Evolutionary conservation across 2,888 invertebrate species (phyloP), one percentile per base, ranked within the genome.

Genomic region (Junonia oenone): DNA sequence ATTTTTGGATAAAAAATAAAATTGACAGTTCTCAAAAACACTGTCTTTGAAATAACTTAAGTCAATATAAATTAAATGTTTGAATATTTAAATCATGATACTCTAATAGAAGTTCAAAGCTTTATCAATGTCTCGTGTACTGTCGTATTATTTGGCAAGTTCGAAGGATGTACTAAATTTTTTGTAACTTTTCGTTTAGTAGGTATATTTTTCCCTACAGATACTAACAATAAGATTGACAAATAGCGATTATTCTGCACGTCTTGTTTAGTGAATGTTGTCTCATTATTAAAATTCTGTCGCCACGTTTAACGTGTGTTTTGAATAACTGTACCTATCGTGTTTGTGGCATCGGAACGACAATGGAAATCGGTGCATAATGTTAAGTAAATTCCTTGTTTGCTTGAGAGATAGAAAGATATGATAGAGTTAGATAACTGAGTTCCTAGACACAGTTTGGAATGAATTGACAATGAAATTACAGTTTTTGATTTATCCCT

Each of bases 211-310:
- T n/a, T 9, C 2, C 29, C 27, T 0, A 37, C 15, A 37, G 14
- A 8, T 22, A 6, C n/a, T 4, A 6, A n/a, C 6, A 26, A 22
- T 26, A 13, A 43, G 13, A 13, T 43, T 2, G 1, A 19, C 17
- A 35, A 37, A 43, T 29, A 27, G 29, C 43, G 22, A 40, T 40
- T 15, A 37, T 15, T 6, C 15, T 37, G 15, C 37, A 15, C n/a
- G 38, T 33, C 22, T 55, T 51, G 69, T 72, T 68, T 67, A 71
- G 69, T 66, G 71, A 73, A 70, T 63, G 59, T 62, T 62, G 58
- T 40, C 51, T 58, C 26, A 61, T 62, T 66, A 64, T 74, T 66
- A 65, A 63, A 64, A 76, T 73, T 72, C 65, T 52, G 46, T 35
- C 37, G 26, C 33, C 40, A 53, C 52, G 17, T 40, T 52, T 37